Percentiles rank a stretch among this genome's conserved stretches.
These are phyloP conservation scores for Itoplectis maculator DNA, from an alignment of 2,888 invertebrate genomes.

Conservation along the genomic window DNA sequence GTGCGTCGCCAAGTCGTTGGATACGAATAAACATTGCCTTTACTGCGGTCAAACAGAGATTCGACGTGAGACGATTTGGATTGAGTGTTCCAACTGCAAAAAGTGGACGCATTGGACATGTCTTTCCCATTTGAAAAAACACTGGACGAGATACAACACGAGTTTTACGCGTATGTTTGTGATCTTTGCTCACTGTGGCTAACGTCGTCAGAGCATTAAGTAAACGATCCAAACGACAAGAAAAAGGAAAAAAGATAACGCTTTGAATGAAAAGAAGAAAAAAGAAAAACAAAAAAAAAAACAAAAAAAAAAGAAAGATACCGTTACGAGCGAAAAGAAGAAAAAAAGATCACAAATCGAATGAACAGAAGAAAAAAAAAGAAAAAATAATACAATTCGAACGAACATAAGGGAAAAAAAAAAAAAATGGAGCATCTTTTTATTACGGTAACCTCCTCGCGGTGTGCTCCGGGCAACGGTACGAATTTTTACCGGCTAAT, in stretches of 20 bases:
- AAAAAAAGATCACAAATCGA: no score
- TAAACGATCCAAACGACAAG: neutral
- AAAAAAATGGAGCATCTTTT: slow-evolving; percentile 1
- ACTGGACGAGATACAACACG: neutral
- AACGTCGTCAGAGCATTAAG: neutral
- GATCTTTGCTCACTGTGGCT: slow-evolving; percentile 30
- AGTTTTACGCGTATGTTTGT: slow-evolving; percentile 10
- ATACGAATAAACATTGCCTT: slow-evolving; percentile 32
- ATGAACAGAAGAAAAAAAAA: no score
- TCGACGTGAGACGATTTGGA: neutral
- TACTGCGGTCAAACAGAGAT: slow-evolving; percentile 33
- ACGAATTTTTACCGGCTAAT: no score
- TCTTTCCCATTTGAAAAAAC: slow-evolving; percentile 12
- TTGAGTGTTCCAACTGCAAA: slow-evolving; percentile 20
- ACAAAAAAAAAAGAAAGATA: neutral
- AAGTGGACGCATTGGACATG: slow-evolving; percentile 18
- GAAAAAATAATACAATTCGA: neutral
- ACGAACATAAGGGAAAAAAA: neutral
- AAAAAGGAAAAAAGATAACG: neutral
- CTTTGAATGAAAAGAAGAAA: neutral
- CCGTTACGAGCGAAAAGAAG: neutral
- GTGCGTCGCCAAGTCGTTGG: slow-evolving; percentile 20
- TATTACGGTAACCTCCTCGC: no score
- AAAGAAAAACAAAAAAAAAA: neutral
- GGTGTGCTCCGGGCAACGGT: no score